Conservation (phyloP, 2,888 invertebrate species). For the Drosophila kambysellisi region DNA sequence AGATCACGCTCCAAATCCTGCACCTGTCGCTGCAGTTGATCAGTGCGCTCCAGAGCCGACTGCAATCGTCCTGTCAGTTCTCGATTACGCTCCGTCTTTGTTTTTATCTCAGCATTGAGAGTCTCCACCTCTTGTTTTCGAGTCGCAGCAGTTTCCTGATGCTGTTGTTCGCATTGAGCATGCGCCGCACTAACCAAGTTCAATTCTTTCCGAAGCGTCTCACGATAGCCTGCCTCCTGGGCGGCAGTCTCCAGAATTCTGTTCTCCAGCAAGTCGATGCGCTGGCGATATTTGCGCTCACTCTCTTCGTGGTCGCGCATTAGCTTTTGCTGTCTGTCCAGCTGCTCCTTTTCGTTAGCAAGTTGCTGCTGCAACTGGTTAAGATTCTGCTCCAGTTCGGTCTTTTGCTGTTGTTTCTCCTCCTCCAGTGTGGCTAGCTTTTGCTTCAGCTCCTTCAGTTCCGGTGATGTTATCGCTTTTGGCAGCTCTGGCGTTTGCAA, state of each 20-base stretch:
- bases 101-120: constrained; percentile 87
- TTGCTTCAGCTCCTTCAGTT: constrained; percentile 80
- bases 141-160: constrained; percentile 83
- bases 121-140: constrained; percentile 86
- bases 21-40: constrained; percentile 86
- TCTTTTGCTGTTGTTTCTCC: constrained; percentile 50
- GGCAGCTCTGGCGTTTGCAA: constrained; percentile 79
- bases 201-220: constrained; percentile 86
- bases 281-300: constrained; percentile 71
- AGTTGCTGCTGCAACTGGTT: constrained; percentile 74
- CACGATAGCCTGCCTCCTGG: constrained; percentile 70
- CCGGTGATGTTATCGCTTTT: constrained; percentile 52
- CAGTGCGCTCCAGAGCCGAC: constrained; percentile 66
- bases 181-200: constrained; percentile 84
- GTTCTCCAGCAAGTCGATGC: constrained; percentile 74
- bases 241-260: constrained; percentile 74
- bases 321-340: constrained; percentile 77
- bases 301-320: constrained; percentile 75
- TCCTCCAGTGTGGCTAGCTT: constrained; percentile 79
- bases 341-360: constrained; percentile 77
- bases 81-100: constrained; percentile 86
- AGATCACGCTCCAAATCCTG: constrained; percentile 85
- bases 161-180: constrained; percentile 77
- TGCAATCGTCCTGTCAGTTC: constrained; percentile 67
- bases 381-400: constrained; percentile 55